phyloP scores from a whole-genome alignment of 1,140 invertebrate genomes.

The Dendrolimus punctatus region DNA sequence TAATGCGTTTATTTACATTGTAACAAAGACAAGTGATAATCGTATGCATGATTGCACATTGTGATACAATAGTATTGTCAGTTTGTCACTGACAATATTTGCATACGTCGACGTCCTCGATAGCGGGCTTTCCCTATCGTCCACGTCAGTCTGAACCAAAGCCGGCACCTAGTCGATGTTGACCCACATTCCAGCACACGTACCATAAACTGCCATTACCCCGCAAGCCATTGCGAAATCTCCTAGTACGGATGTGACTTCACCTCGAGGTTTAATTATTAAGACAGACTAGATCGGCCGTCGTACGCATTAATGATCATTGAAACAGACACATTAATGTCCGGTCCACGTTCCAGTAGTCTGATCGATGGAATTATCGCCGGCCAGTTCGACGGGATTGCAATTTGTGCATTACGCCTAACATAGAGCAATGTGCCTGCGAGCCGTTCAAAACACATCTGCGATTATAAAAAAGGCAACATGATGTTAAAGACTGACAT shows the following conservation, averaged over 20 bases:
- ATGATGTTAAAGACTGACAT: constrained; percentile 11
- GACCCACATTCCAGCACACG: constrained; percentile 17
- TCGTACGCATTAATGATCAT: constrained; percentile 11
- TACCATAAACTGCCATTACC: constrained; percentile 11
- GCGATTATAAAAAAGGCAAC: constrained; percentile 13
- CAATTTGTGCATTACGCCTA: too few species aligned
- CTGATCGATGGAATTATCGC: too few species aligned
- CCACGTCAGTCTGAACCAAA: constrained; percentile 11
- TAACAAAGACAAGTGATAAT: neutral
- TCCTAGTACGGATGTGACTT: neutral
- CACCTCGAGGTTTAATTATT: constrained; percentile 6
- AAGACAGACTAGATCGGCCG: constrained; percentile 1
- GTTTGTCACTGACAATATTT: constrained; percentile 4
- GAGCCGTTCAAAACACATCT: constrained; percentile 8
- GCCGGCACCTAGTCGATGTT: neutral
- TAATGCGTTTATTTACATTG: too few species aligned
- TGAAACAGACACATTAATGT: constrained; percentile 12
- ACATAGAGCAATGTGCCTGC: too few species aligned
- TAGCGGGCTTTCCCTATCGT: constrained; percentile 19
- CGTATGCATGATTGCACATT: neutral
- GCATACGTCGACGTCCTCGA: constrained; percentile 3
- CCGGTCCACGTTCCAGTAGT: neutral
- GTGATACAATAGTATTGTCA: neutral
- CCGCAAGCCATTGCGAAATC: constrained; percentile 10
- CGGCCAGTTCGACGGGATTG: too few species aligned